These are phyloP conservation scores for Meiosimyza decipiens DNA, from an alignment of 2,888 invertebrate species.

Conservation along the genomic window DNA sequence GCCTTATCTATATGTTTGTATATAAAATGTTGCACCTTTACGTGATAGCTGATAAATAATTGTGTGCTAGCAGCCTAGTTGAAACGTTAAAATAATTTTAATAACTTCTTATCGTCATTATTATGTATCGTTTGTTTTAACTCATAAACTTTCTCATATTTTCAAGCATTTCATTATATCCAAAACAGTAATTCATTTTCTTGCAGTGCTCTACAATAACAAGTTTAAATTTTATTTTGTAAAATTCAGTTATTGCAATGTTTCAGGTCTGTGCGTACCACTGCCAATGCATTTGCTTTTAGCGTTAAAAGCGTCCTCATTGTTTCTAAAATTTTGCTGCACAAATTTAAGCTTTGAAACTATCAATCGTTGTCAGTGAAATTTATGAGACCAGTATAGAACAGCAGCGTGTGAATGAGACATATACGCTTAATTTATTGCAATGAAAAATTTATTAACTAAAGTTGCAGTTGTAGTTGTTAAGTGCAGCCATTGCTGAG, in stretches of 20 bases:
- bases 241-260: slow-evolving; percentile 3
- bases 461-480: background rate
- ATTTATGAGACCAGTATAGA: slow-evolving; percentile 22
- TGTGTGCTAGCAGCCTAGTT: background rate
- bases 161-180: no score
- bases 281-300: background rate
- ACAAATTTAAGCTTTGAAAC: slow-evolving; percentile 5
- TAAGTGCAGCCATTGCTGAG: background rate
- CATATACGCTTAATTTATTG: background rate
- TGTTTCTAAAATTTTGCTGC: no score
- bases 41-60: background rate
- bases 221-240: background rate
- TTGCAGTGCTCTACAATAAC: background rate
- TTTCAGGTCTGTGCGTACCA: background rate
- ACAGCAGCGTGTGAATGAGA: background rate
- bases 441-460: slow-evolving; percentile 8
- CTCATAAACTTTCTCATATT: no score
- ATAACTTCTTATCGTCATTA: no score
- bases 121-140: no score
- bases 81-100: background rate
- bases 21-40: no score
- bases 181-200: background rate
- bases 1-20: no score
- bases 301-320: no score
- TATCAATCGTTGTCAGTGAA: slow-evolving; percentile 31